phyloP scores from a whole-genome alignment of 2,113 vertebrate genomes.

The Columbina picui region DNA sequence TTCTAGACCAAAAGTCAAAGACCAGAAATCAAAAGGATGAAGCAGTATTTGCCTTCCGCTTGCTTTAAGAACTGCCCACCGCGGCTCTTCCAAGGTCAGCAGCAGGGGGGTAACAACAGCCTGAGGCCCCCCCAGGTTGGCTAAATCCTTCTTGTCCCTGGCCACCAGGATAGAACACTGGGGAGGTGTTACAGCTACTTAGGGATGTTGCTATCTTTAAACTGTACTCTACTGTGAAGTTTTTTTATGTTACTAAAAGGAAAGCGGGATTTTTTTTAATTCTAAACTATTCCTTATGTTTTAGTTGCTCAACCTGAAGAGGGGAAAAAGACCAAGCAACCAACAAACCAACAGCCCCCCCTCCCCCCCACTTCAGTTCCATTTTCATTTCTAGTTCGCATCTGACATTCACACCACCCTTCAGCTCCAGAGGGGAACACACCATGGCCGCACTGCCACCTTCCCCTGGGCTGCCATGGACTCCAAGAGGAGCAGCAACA shows the following conservation, averaged over 20 bases:
- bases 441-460: rapidly evolving
- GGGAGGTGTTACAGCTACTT: background rate
- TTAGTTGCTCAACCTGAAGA: background rate
- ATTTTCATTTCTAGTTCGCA: background rate
- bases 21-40: background rate
- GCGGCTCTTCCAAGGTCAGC: background rate
- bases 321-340: background rate
- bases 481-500: rapidly evolving
- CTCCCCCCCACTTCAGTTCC: background rate
- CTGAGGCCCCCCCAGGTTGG: no score
- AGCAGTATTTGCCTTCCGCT: background rate
- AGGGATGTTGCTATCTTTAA: background rate
- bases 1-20: background rate
- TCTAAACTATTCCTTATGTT: background rate
- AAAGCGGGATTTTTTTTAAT: background rate
- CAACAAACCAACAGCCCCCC: background rate
- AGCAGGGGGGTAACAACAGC: background rate
- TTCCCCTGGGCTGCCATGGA: rapidly evolving
- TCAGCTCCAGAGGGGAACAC: rapidly evolving
- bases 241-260: background rate
- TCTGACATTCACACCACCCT: background rate
- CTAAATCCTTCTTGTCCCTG: background rate
- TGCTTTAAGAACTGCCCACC: background rate
- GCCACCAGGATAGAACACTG: background rate
- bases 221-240: background rate